These are phyloP conservation scores for Meta bourneti DNA, from an alignment of 2,888 invertebrate species.

Conservation along the genomic window DNA sequence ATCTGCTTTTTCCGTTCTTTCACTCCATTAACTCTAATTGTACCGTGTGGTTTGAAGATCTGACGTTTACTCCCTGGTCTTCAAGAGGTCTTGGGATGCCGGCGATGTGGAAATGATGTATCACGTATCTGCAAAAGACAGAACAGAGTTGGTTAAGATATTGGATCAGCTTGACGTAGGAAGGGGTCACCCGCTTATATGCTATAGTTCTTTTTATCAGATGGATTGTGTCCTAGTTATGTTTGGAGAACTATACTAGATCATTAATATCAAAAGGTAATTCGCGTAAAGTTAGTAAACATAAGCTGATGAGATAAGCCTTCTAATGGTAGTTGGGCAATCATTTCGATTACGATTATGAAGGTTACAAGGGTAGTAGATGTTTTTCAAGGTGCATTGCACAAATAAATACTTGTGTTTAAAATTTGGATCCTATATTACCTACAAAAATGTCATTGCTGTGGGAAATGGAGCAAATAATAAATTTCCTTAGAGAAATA, in stretches of 20 bases:
- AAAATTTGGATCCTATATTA: no score
- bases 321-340: no score
- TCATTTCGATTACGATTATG: no score
- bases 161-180: constrained; percentile 45
- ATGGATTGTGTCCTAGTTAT: constrained; percentile 33
- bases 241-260: not conserved
- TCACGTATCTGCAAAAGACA: constrained; percentile 11
- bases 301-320: no score
- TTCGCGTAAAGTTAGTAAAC: not conserved
- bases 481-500: no score
- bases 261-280: not conserved
- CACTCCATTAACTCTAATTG: constrained; percentile 63
- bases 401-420: no score
- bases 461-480: no score
- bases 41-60: constrained; percentile 19
- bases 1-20: constrained; percentile 51
- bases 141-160: constrained; percentile 26
- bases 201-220: constrained; percentile 25
- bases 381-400: no score
- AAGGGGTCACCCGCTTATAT: not conserved
- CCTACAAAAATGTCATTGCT: no score
- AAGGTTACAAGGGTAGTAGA: no score
- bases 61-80: constrained; percentile 8
- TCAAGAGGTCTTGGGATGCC: constrained; percentile 8
- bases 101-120: constrained; percentile 40